Conservation (phyloP, 2,888 invertebrate species). For the Dermolepida albohirtum region DNA sequence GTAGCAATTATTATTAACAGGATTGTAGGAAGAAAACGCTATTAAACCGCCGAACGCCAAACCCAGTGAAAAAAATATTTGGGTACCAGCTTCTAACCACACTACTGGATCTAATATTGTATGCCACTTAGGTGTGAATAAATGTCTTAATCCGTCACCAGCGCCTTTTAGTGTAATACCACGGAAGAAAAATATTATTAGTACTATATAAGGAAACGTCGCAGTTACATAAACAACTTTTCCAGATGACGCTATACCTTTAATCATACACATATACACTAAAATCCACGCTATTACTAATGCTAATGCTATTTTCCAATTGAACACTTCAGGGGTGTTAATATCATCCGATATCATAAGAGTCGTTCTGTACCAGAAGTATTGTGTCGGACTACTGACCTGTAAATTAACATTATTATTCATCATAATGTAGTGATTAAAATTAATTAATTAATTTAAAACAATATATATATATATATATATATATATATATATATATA, state of each 20-base stretch:
- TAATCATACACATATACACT: slow-evolving; percentile 97
- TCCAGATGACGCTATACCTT: slow-evolving; percentile 96
- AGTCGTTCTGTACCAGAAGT: slow-evolving; percentile 95
- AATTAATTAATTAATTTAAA: no score
- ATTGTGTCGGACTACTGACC: slow-evolving; percentile 92
- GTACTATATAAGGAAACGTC: slow-evolving; percentile 94
- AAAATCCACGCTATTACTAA: slow-evolving; percentile 92
- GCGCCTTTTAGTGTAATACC: slow-evolving; percentile 90
- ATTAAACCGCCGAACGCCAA: slow-evolving; percentile 96
- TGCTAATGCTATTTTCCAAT: slow-evolving; percentile 91
- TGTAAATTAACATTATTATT: slow-evolving; percentile 60
- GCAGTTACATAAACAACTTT: slow-evolving; percentile 98
- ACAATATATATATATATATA: no score
- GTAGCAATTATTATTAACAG: slow-evolving; percentile 96
- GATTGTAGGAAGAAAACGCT: slow-evolving; percentile 97
- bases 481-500: no score
- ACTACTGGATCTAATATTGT: slow-evolving; percentile 93
- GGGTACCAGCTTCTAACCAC: slow-evolving; percentile 97
- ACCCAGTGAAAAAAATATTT: slow-evolving; percentile 96
- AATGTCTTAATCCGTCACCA: slow-evolving; percentile 84
- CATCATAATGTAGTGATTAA: no score
- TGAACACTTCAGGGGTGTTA: slow-evolving; percentile 86
- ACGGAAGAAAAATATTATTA: slow-evolving; percentile 95
- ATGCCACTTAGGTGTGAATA: slow-evolving; percentile 94
- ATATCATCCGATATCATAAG: slow-evolving; percentile 91